Conservation (phyloP, 2,797 vertebrate genomes). For the Pipistrellus kuhlii region DNA sequence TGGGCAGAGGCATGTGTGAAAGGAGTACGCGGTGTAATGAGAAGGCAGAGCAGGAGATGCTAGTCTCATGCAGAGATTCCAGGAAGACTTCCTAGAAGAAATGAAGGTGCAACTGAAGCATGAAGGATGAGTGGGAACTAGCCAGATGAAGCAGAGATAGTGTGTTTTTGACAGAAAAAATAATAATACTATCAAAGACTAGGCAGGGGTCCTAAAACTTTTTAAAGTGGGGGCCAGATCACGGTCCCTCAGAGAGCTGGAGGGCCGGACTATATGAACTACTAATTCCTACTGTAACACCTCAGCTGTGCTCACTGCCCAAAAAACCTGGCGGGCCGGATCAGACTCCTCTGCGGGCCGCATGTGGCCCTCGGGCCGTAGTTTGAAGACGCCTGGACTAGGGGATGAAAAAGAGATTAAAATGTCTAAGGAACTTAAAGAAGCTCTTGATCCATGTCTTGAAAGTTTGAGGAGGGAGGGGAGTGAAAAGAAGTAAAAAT, state of each 20-base stretch:
- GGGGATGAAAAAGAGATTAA: neutral
- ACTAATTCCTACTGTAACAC: too few species aligned
- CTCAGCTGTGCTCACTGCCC: too few species aligned
- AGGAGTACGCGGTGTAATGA: rapidly evolving
- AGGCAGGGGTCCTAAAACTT: too few species aligned
- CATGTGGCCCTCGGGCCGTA: too few species aligned
- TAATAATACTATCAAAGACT: neutral
- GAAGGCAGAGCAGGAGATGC: neutral
- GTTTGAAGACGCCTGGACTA: too few species aligned
- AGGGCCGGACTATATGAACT: too few species aligned
- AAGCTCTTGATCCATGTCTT: neutral
- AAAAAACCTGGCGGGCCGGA: too few species aligned
- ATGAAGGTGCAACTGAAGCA: neutral
- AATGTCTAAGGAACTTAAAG: neutral
- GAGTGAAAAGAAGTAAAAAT: neutral
- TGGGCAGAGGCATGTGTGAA: neutral
- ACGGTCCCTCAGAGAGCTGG: too few species aligned
- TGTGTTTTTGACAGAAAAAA: neutral
- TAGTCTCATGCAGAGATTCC: neutral
- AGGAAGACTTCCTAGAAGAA: neutral
- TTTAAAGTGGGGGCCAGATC: too few species aligned
- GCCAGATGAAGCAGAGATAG: neutral
- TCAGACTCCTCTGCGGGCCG: too few species aligned
- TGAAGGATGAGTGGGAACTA: neutral
- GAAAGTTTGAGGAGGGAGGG: neutral